These are phyloP conservation scores for Grus americana DNA, from an alignment of 2,113 vertebrate genomes.

Conservation along the genomic window DNA sequence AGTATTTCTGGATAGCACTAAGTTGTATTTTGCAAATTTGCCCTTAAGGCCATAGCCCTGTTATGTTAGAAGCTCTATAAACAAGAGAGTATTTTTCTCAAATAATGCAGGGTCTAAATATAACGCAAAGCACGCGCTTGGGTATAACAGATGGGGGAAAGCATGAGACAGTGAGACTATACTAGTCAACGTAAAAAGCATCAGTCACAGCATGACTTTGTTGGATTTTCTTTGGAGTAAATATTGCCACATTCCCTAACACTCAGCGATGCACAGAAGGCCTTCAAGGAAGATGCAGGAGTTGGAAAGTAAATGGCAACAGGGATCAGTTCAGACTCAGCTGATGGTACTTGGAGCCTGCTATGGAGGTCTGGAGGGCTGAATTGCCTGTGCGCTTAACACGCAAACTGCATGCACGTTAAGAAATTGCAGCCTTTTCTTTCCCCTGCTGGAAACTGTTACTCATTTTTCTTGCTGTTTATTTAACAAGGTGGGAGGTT, in stretches of 20 bases:
- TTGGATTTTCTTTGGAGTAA: slow-evolving; percentile 36
- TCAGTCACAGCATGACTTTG: neutral
- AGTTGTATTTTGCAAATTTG: neutral
- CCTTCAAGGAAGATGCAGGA: neutral
- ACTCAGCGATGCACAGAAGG: neutral
- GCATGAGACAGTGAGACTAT: slow-evolving; percentile 8
- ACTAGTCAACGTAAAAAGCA: neutral
- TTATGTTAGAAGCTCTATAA: neutral
- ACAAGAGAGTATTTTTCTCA: neutral
- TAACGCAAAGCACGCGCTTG: neutral
- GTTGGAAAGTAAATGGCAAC: neutral
- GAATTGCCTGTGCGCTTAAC: neutral
- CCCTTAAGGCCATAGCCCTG: neutral
- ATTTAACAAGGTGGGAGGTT: neutral
- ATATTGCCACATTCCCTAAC: neutral
- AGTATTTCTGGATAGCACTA: neutral
- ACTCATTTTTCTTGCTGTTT: neutral
- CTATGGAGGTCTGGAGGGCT: neutral
- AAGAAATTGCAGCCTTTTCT: neutral
- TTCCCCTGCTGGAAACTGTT: neutral
- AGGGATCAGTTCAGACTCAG: neutral
- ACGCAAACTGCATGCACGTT: neutral
- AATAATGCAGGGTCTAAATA: neutral
- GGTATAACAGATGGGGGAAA: slow-evolving; percentile 22
- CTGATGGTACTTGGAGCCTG: neutral